phyloP scores from a whole-genome alignment of 2,113 vertebrate genomes.

The Panurus biarmicus region DNA sequence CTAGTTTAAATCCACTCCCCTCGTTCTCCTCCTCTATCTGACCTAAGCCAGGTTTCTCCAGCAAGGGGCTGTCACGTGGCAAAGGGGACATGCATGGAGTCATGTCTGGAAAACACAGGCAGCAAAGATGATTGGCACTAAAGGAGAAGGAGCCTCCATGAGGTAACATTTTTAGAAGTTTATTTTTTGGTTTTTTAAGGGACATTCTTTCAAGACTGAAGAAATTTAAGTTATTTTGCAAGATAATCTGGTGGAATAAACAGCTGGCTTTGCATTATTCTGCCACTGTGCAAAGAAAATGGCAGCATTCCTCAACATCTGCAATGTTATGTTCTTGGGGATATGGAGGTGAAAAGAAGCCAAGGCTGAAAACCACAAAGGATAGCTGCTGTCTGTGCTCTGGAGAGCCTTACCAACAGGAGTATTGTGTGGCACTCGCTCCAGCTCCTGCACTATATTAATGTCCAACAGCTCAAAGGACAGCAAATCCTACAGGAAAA shows the following conservation, averaged over 20 bases:
- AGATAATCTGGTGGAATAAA: neutral
- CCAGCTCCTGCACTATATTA: constrained; percentile 94
- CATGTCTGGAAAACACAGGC: constrained; percentile 76
- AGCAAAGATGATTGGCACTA: constrained; percentile 2
- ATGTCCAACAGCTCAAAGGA: constrained; percentile 97
- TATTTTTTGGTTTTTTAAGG: neutral
- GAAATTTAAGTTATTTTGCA: neutral
- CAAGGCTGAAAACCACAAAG: neutral
- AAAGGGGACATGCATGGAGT: constrained; percentile 90
- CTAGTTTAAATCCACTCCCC: constrained; percentile 69
- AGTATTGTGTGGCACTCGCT: constrained; percentile 91
- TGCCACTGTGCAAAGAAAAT: neutral
- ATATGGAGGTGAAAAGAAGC: neutral
- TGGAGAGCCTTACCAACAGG: constrained; percentile 81
- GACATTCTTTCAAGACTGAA: neutral
- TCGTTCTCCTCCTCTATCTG: constrained; percentile 78
- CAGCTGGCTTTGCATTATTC: neutral
- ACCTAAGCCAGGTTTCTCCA: constrained; percentile 76
- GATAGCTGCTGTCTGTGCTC: neutral
- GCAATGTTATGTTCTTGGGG: neutral
- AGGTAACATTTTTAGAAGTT: neutral
- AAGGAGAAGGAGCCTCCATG: neutral
- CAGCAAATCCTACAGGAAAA: constrained; percentile 81
- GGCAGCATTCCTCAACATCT: neutral
- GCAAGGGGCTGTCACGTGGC: constrained; percentile 75